These are phyloP conservation scores for Myripristis murdjan DNA, from an alignment of 2,797 vertebrate genomes.

Conservation along the genomic window DNA sequence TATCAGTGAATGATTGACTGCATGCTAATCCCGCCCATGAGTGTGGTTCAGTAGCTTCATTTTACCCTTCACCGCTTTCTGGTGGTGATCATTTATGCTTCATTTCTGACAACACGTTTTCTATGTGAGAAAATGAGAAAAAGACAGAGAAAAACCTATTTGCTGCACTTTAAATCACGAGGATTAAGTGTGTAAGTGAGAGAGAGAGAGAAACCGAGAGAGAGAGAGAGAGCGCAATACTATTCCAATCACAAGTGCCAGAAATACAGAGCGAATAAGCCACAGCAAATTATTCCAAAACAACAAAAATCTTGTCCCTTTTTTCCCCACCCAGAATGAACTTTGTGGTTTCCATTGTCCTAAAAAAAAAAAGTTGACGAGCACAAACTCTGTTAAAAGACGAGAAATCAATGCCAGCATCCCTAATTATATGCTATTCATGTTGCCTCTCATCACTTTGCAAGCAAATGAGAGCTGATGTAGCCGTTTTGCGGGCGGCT, in stretches of 20 bases:
- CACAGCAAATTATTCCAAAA: constrained; percentile 72
- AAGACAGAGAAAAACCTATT: constrained; percentile 72
- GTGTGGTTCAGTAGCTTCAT: constrained; percentile 79
- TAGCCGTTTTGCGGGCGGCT: constrained; percentile 79
- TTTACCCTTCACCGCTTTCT: constrained; percentile 77
- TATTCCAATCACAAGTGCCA: constrained; percentile 73
- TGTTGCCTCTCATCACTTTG: constrained; percentile 78
- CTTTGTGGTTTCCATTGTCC: constrained; percentile 59
- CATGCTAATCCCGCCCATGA: constrained; percentile 79
- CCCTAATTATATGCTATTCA: constrained; percentile 82
- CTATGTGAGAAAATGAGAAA: constrained; percentile 73
- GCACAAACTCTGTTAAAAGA: constrained; percentile 75
- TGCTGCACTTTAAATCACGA: constrained; percentile 80
- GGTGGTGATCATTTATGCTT: constrained; percentile 81
- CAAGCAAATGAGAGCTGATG: constrained; percentile 82
- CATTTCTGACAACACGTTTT: constrained; percentile 81
- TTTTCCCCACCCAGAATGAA: constrained; percentile 52
- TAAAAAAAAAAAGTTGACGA: constrained; percentile 57
- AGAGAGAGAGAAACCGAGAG: constrained; percentile 47
- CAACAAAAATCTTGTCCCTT: constrained; percentile 74
- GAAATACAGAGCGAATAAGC: constrained; percentile 73
- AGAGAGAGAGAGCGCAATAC: no score
- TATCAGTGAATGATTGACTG: constrained; percentile 82
- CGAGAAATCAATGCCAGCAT: constrained; percentile 73
- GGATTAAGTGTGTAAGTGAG: constrained; percentile 79